A percentile compares a stretch with the other conserved stretches of the same genome.
Conservation (phyloP, 2,888 invertebrate species). For the Pyrocoelia pectoralis region DNA sequence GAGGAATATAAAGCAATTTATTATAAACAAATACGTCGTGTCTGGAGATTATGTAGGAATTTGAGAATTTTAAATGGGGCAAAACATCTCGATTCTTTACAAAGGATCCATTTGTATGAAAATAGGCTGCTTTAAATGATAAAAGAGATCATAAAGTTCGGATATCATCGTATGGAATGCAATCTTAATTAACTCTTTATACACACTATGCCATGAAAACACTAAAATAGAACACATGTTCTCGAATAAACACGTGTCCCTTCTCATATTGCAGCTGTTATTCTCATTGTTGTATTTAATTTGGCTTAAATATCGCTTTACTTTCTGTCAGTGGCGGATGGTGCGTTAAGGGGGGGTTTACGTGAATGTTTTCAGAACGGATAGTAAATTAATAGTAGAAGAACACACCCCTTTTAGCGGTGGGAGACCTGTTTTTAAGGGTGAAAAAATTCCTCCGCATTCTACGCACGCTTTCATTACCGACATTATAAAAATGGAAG, state of each 20-base stretch:
- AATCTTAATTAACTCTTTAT: slow-evolving; percentile 7
- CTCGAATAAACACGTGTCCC: slow-evolving; percentile 1
- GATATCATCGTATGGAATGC: slow-evolving; percentile 8
- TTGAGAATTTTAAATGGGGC: slow-evolving; percentile 13
- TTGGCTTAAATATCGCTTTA: slow-evolving; percentile 8
- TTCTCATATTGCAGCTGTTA: slow-evolving; percentile 13
- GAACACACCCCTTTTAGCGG: no score
- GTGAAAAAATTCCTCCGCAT: no score
- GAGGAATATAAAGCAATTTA: background rate
- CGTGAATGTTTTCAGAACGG: no score
- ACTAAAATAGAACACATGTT: slow-evolving; percentile 12
- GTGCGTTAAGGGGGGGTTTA: no score
- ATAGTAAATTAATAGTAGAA: background rate
- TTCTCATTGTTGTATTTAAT: slow-evolving; percentile 10
- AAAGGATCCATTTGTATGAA: no score
- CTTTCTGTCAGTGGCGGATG: background rate
- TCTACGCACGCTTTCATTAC: no score
- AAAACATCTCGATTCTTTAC: no score
- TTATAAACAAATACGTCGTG: background rate
- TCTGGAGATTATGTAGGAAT: slow-evolving; percentile 13
- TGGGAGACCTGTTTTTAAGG: no score
- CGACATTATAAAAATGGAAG: background rate
- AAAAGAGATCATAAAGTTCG: slow-evolving; percentile 3
- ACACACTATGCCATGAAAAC: background rate
- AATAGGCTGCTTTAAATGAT: background rate